A percentile compares a stretch with the other conserved stretches of the same genome.
These are phyloP conservation scores for Drosophila melanosoma DNA, from an alignment of 2,888 invertebrate genomes.

Conservation along the genomic window DNA sequence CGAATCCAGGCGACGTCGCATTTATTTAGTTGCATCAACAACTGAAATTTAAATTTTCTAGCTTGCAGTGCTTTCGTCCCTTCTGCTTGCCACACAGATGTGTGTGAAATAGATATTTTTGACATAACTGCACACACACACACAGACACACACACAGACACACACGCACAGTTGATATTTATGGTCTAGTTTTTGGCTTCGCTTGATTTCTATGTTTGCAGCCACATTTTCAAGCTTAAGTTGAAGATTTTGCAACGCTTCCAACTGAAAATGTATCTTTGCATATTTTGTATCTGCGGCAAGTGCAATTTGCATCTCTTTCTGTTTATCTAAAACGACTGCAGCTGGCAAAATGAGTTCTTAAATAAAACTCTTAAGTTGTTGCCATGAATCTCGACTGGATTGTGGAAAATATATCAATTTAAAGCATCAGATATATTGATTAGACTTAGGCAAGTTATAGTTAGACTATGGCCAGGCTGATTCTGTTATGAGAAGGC, in stretches of 20 bases:
- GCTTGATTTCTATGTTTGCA: slow-evolving; percentile 19
- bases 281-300: slow-evolving; percentile 26
- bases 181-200: slow-evolving; percentile 46
- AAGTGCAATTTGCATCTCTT: slow-evolving; percentile 16
- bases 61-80: slow-evolving; percentile 25
- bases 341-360: slow-evolving; percentile 46
- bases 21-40: slow-evolving; percentile 61
- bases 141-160: slow-evolving; percentile 6
- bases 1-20: slow-evolving; percentile 46
- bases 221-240: slow-evolving; percentile 2
- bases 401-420: neutral
- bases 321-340: slow-evolving; percentile 29
- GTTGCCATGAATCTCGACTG: slow-evolving; percentile 10
- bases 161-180: slow-evolving; percentile 40
- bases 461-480: neutral
- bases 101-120: slow-evolving; percentile 33
- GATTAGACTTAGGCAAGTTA: neutral
- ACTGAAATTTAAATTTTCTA: slow-evolving; percentile 58
- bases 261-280: neutral
- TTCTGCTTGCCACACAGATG: slow-evolving; percentile 19
- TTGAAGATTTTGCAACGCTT: neutral
- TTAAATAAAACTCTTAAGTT: slow-evolving; percentile 64
- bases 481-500: neutral
- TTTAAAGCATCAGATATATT: neutral
- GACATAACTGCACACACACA: slow-evolving; percentile 26